Conservation (phyloP, 2,888 invertebrate genomes). For the Atethmia centrago region DNA sequence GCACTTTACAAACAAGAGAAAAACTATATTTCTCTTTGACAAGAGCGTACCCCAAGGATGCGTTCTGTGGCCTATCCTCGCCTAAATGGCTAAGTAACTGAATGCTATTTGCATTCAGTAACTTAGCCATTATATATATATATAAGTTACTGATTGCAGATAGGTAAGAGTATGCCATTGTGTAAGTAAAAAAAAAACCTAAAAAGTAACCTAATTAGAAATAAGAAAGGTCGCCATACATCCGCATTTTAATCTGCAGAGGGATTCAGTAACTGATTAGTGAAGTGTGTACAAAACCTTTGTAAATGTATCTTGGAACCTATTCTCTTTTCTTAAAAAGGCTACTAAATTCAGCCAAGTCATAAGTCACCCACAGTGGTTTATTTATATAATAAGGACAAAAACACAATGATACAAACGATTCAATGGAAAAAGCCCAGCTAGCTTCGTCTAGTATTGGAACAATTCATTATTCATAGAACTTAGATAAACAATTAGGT, state of each 20-base stretch:
- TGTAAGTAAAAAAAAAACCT: background rate
- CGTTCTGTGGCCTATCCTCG: background rate
- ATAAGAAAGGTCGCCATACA: background rate
- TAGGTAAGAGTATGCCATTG: background rate
- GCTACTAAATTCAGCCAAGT: background rate
- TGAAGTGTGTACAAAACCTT: background rate
- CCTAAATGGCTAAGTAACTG: background rate
- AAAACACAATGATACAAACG: slow-evolving; percentile 14
- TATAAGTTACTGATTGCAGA: no score
- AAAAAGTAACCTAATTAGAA: background rate
- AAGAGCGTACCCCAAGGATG: slow-evolving; percentile 1
- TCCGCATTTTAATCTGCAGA: background rate
- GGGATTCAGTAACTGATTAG: background rate
- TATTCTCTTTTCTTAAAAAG: background rate
- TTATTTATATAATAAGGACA: slow-evolving; percentile 10
- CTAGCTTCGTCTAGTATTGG: slow-evolving; percentile 1
- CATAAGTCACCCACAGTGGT: background rate
- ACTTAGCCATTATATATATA: no score
- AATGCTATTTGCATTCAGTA: no score
- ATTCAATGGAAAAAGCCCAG: slow-evolving; percentile 26
- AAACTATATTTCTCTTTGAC: background rate
- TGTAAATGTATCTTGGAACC: background rate
- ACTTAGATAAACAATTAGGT: slow-evolving; percentile 19
- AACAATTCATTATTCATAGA: slow-evolving; percentile 32
- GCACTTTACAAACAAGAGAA: no score